phyloP scores from a whole-genome alignment of 2,888 invertebrate genomes.

The Euzetes globulus region DNA sequence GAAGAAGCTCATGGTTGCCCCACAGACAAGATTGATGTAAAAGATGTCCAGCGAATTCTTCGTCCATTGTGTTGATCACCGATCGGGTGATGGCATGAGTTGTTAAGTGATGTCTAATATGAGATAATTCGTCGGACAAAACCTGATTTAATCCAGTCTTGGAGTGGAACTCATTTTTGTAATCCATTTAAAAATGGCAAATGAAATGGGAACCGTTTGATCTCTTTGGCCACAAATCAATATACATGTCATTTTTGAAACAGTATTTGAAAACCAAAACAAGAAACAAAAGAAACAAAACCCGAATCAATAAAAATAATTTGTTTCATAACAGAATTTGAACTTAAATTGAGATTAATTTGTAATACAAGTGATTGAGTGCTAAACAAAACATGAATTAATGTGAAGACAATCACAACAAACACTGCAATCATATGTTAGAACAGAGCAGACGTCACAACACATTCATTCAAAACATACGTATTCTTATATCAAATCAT shows the following conservation, averaged over 20 bases:
- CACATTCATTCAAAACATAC: neutral
- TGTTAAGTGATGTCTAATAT: neutral
- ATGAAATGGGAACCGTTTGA: neutral
- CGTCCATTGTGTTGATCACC: conserved; percentile 44
- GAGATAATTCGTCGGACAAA: neutral
- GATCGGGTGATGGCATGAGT: conserved; percentile 18
- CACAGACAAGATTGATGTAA: conserved; percentile 76
- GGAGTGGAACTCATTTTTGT: neutral
- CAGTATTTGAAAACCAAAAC: no score
- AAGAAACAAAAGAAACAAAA: no score
- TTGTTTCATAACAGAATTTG: no score
- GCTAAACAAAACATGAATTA: no score
- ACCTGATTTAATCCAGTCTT: conserved; percentile 5
- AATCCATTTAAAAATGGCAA: neutral
- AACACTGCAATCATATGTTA: neutral
- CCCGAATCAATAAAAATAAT: no score
- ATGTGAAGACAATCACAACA: neutral
- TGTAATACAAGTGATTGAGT: no score
- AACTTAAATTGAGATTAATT: no score
- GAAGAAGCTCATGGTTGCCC: conserved; percentile 78
- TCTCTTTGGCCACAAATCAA: neutral
- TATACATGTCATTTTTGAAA: neutral
- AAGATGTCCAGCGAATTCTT: conserved; percentile 67
- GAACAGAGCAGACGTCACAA: no score
- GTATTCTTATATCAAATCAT: no score